These are phyloP conservation scores for Drosophila multiciliata DNA, from an alignment of 2,888 invertebrate species.

Conservation along the genomic window DNA sequence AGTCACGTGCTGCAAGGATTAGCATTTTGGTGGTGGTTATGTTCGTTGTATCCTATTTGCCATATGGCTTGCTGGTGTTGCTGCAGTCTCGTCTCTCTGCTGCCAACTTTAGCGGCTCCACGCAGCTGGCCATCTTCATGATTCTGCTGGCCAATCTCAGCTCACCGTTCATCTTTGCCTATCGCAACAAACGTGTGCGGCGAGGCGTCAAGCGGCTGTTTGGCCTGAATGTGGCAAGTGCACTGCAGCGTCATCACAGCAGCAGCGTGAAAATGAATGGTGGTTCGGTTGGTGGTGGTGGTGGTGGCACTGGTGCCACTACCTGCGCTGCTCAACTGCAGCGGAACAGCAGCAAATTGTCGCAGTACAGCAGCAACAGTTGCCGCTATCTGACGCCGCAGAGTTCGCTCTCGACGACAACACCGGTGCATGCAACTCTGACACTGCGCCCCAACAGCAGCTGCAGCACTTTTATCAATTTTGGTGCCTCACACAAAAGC, in stretches of 20 bases:
- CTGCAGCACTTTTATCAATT: constrained; percentile 82
- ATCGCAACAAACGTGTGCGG: constrained; percentile 85
- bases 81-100: constrained; percentile 82
- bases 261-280: constrained; percentile 78
- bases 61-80: constrained; percentile 84
- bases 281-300: constrained; percentile 28
- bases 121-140: constrained; percentile 84
- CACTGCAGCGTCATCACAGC: constrained; percentile 80
- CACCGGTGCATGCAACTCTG: constrained; percentile 64
- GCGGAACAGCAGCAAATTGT: constrained; percentile 83
- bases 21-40: constrained; percentile 87
- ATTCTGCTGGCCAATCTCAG: constrained; percentile 84
- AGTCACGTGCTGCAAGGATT: constrained; percentile 94
- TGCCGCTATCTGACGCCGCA: constrained; percentile 83
- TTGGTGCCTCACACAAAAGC: constrained; percentile 43
- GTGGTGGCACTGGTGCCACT: constrained; percentile 27
- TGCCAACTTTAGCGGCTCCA: constrained; percentile 82
- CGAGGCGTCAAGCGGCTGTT: constrained; percentile 84
- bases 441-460: constrained; percentile 79
- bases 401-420: constrained; percentile 66
- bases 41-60: constrained; percentile 85
- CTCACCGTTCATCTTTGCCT: constrained; percentile 85
- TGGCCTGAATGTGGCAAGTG: constrained; percentile 79
- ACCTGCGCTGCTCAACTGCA: constrained; percentile 75
- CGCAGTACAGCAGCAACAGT: constrained; percentile 84